phyloP scores from a whole-genome alignment of 1,140 invertebrate genomes.

The Drosophila orena region DNA sequence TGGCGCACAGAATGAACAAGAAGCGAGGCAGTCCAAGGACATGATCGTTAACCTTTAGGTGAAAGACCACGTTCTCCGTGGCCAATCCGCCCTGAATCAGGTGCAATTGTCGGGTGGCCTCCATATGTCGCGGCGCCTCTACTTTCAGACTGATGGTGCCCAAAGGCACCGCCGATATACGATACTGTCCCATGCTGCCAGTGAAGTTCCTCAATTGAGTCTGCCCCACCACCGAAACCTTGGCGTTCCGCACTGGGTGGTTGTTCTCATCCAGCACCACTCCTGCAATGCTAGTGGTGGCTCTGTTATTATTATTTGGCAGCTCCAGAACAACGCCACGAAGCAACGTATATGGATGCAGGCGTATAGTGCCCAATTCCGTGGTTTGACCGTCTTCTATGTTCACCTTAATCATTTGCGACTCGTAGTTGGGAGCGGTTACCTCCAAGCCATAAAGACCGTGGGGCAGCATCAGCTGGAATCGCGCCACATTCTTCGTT shows the following conservation, averaged over 20 bases:
- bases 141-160: constrained; percentile 87
- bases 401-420: constrained; percentile 83
- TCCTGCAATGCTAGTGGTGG: constrained; percentile 85
- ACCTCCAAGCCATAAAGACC: constrained; percentile 88
- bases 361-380: constrained; percentile 56
- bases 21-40: constrained; percentile 90
- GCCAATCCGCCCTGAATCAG: constrained; percentile 84
- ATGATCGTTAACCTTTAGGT: constrained; percentile 88
- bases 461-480: constrained; percentile 88
- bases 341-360: constrained; percentile 57
- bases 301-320: neutral
- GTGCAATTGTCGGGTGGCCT: constrained; percentile 86
- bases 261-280: constrained; percentile 86
- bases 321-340: constrained; percentile 67
- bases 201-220: constrained; percentile 82
- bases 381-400: constrained; percentile 73
- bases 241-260: constrained; percentile 87
- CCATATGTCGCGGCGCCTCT: constrained; percentile 86
- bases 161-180: constrained; percentile 85
- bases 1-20: constrained; percentile 90
- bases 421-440: constrained; percentile 86
- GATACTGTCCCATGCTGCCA: constrained; percentile 87
- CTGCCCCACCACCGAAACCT: constrained; percentile 85
- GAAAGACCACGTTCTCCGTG: constrained; percentile 87
- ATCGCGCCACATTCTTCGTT: constrained; percentile 88